These are phyloP conservation scores for Triops cancriformis DNA, from an alignment of 1,140 invertebrate genomes.

Conservation along the genomic window DNA sequence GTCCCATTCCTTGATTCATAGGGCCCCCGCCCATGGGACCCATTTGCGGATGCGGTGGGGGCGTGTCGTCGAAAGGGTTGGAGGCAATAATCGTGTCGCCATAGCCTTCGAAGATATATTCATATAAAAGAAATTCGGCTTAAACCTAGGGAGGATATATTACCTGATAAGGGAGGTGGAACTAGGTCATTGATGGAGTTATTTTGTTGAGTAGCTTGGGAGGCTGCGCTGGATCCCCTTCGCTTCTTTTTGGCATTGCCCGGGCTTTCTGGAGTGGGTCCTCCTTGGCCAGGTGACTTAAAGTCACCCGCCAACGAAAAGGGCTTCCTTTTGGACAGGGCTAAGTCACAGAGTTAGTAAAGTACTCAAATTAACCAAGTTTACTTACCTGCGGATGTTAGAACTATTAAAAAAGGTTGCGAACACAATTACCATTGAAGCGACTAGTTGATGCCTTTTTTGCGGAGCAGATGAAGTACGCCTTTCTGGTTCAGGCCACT, in stretches of 20 bases:
- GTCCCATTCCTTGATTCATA: conserved; percentile 40
- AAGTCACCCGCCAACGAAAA: conserved; percentile 45
- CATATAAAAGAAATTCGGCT: conserved; percentile 20
- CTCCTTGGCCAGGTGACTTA: conserved; percentile 40
- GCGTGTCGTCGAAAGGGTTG: conserved; percentile 91
- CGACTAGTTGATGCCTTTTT: no score
- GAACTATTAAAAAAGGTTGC: background rate
- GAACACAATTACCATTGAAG: background rate
- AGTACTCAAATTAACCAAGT: background rate
- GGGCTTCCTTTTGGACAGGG: conserved; percentile 28
- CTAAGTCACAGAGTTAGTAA: background rate
- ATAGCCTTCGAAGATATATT: conserved; percentile 47
- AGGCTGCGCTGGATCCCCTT: conserved; percentile 40
- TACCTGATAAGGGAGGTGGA: conserved; percentile 66
- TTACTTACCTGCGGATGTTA: conserved; percentile 1
- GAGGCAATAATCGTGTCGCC: conserved; percentile 88
- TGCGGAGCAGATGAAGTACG: no score
- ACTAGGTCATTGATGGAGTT: conserved; percentile 59
- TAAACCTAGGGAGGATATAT: background rate
- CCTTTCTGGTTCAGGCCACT: no score
- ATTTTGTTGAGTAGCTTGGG: conserved; percentile 43
- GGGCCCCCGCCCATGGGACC: conserved; percentile 35
- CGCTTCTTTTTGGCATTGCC: conserved; percentile 53
- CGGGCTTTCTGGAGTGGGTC: conserved; percentile 42
- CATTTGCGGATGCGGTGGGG: conserved; percentile 46